phyloP scores from a whole-genome alignment of 2,113 vertebrate genomes.

The Kryptolebias marmoratus region DNA sequence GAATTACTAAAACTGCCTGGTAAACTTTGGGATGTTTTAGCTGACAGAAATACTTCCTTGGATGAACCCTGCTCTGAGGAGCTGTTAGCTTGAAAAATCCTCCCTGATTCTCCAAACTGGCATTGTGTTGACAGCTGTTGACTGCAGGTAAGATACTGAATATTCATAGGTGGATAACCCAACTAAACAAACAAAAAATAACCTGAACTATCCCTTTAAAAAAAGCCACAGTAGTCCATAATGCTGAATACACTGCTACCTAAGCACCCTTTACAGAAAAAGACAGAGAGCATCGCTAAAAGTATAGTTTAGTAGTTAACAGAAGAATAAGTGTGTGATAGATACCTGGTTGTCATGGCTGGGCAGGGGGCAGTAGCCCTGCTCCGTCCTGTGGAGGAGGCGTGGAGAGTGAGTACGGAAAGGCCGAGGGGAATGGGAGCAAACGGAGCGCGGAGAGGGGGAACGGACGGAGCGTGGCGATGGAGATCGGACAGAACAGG shows the following conservation, averaged over 20 bases:
- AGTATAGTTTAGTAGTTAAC: not conserved
- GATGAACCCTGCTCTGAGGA: not conserved
- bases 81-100: not conserved
- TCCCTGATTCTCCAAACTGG: not conserved
- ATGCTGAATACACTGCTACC: too few relatives aligned
- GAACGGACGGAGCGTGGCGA: slow-evolving; percentile 76
- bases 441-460: slow-evolving; percentile 77
- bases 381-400: slow-evolving; percentile 71
- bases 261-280: not conserved
- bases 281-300: not conserved
- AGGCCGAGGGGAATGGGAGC: slow-evolving; percentile 78
- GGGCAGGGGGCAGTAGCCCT: slow-evolving; percentile 79
- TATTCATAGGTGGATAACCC: not conserved
- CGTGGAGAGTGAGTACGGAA: slow-evolving; percentile 76
- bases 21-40: not conserved
- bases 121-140: not conserved
- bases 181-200: too few relatives aligned
- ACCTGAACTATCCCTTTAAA: too few relatives aligned
- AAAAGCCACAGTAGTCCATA: too few relatives aligned
- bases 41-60: not conserved
- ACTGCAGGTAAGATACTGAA: not conserved
- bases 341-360: slow-evolving; percentile 79
- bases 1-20: not conserved
- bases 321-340: not conserved
- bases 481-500: slow-evolving; percentile 73